These are phyloP conservation scores for Agrotis exclamationis DNA, from an alignment of 2,888 invertebrate species.

Conservation along the genomic window DNA sequence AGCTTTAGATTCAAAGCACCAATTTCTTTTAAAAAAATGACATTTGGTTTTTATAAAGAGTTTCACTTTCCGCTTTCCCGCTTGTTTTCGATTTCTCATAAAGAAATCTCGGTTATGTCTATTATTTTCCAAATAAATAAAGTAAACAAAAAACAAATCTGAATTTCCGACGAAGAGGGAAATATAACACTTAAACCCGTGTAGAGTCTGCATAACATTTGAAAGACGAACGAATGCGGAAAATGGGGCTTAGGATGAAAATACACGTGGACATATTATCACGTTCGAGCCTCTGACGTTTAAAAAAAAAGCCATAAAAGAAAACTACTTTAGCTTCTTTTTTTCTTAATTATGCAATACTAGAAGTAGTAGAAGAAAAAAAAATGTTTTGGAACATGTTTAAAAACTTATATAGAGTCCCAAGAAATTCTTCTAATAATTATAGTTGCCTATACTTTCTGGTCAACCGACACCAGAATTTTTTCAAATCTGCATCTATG, in stretches of 20 bases:
- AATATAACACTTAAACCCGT: slow-evolving; percentile 77
- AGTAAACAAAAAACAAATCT: slow-evolving; percentile 67
- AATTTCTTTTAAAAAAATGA: background rate
- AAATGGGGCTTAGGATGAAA: slow-evolving; percentile 69
- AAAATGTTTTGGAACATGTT: too few relatives aligned
- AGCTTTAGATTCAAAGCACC: background rate
- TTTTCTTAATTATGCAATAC: too few relatives aligned
- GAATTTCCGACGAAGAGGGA: slow-evolving; percentile 69
- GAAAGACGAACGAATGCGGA: slow-evolving; percentile 77
- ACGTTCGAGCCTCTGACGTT: slow-evolving; percentile 1
- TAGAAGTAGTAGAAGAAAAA: too few relatives aligned
- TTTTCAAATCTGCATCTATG: background rate
- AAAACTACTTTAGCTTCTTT: too few relatives aligned
- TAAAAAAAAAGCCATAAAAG: background rate
- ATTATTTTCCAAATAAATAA: slow-evolving; percentile 66
- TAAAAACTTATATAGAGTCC: too few relatives aligned
- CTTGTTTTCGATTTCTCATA: too few relatives aligned
- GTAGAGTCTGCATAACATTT: slow-evolving; percentile 76
- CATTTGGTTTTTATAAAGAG: too few relatives aligned
- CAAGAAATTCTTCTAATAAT: too few relatives aligned
- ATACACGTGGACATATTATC: slow-evolving; percentile 60
- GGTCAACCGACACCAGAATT: too few relatives aligned
- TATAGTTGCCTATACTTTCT: too few relatives aligned
- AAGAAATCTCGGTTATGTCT: slow-evolving; percentile 20
- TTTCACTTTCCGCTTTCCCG: too few relatives aligned